Evolutionary conservation across 2,888 invertebrate genomes (phyloP), one percentile per base, ranked within the genome.

Genomic region (Drosophila anomalipes): DNA sequence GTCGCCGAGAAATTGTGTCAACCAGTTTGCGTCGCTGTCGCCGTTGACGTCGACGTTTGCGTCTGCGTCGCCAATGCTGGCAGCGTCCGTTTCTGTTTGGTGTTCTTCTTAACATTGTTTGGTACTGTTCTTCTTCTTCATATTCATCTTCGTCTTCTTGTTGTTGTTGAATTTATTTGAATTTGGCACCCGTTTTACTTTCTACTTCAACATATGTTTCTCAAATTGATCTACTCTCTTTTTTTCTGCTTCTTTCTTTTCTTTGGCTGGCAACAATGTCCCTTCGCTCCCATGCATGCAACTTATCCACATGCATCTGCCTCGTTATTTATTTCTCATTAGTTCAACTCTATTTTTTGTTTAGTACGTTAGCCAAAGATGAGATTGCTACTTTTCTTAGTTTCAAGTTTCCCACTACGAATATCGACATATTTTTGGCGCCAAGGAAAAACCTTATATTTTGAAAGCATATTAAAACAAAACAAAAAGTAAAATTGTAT

Each of bases 1-100:
- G 90, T 90, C 74, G 86, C 60, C 78, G 81, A 89, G 91, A 83
- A 88, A 88, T 91, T 91, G 88, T 88, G 88, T 88, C 88, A 87
- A 90, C 87, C 91, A 91, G 88, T 88, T 79, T 83, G 63, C 74
- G 41, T 60, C 60, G 60, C 39, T 56, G 71, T 28, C 53, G 10
- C 14, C 54, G 22, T 35, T 16, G 4, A n/a, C 56, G 19, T 30
- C 39, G 51, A 30, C 28, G 61, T 52, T 49, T 49, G 35, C 19
- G 82, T 59, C 41, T 59, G 26, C 49, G 64, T 51, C 56, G 70
- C 44, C 44, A 35, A 51, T 41, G 49, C 56, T 62, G 63, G 54
- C 64, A 56, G 52, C 65, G 41, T 41, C 51, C 53, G 56, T 53
- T 68, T 58, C 41, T 56, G 69, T 68, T 78, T 74, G 73, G 73